Conservation (phyloP, 1,140 invertebrate genomes). For the Orussus abietinus region DNA sequence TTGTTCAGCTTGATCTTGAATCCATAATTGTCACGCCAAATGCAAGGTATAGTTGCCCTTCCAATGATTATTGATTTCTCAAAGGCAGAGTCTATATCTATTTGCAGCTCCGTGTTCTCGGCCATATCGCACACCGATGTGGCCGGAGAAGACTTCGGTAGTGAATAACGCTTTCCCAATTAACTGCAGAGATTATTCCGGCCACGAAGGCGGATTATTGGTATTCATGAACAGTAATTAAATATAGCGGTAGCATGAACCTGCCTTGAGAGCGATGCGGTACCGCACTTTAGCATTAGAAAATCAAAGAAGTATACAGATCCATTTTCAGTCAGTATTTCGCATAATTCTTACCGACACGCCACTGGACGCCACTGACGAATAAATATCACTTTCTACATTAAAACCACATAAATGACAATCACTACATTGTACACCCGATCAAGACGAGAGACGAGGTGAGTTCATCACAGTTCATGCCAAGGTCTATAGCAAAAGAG, state of each 20-base stretch:
- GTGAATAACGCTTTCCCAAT: neutral
- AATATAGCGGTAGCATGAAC: neutral
- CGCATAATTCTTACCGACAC: neutral
- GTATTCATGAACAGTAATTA: neutral
- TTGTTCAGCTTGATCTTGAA: no score
- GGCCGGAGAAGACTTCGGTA: neutral
- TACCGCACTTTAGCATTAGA: neutral
- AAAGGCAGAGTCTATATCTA: neutral
- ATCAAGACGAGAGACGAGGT: no score
- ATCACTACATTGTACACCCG: slow-evolving; percentile 5
- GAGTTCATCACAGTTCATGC: no score
- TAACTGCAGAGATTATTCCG: neutral
- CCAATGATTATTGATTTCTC: slow-evolving; percentile 6
- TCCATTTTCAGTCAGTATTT: neutral
- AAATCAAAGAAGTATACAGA: neutral
- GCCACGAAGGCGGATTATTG: neutral
- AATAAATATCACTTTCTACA: slow-evolving; percentile 7
- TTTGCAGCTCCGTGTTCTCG: no score
- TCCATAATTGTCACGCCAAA: neutral
- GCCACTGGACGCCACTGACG: neutral
- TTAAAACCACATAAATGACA: no score
- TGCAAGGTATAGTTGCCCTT: neutral
- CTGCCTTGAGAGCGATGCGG: neutral
- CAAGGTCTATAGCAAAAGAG: no score
- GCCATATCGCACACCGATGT: neutral